These are phyloP conservation scores for Caenorhabditis sulstoni DNA, from an alignment of 2,888 invertebrate genomes.

Conservation along the genomic window DNA sequence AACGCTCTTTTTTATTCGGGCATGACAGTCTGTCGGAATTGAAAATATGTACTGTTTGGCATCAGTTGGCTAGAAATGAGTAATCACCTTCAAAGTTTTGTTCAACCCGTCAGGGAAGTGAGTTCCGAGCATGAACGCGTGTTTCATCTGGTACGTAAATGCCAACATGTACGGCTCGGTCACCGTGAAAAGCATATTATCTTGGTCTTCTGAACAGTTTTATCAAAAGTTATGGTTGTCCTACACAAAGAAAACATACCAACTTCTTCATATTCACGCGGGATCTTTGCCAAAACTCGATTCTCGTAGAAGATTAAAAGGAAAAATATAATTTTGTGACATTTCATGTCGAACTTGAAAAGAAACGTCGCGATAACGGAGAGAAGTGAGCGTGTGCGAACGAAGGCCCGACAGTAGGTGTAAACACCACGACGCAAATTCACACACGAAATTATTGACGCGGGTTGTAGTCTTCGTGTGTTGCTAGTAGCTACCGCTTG, in stretches of 20 bases:
- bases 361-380: conserved; percentile 8
- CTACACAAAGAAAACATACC: conserved; percentile 20
- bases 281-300: conserved; percentile 20
- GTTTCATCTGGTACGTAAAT: conserved; percentile 69
- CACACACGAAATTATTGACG: conserved; percentile 22
- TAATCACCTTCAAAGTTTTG: conserved; percentile 50
- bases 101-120: conserved; percentile 48
- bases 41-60: too few species aligned
- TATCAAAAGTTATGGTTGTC: neutral
- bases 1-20: neutral
- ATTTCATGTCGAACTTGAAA: conserved; percentile 7
- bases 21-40: too few species aligned
- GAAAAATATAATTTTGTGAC: conserved; percentile 11
- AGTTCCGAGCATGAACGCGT: conserved; percentile 67
- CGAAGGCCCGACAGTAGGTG: conserved; percentile 9
- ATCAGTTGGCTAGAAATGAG: too few species aligned
- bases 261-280: conserved; percentile 56
- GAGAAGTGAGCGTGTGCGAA: neutral
- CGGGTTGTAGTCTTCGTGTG: neutral
- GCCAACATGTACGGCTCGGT: conserved; percentile 62
- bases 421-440: conserved; percentile 46
- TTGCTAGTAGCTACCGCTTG: neutral
- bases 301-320: neutral
- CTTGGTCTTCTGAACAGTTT: conserved; percentile 42
- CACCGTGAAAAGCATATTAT: conserved; percentile 64